Evolutionary conservation across 1,140 invertebrate species (phyloP), one percentile per base, ranked within the genome.

Genomic region (Gryon sp.): DNA sequence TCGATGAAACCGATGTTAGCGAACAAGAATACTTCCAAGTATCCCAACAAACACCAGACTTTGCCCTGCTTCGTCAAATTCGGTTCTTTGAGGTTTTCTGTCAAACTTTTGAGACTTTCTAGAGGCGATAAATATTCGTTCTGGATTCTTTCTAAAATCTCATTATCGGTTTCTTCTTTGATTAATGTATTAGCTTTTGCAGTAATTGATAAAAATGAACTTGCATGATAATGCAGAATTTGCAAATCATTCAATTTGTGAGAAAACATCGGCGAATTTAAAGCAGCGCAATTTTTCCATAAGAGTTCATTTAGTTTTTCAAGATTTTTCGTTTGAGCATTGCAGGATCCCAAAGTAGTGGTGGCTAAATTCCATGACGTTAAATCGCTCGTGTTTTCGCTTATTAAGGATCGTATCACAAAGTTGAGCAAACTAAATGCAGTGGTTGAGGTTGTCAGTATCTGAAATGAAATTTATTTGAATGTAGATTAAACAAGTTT

Each of bases 1-100:
- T 96, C 95, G 11, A 96, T 92, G 20, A 80, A 68, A 9, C 87
- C 89, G 1, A 91, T 66, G 40, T 86, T 85, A 0, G 84, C 68
- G 48, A 90, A 90, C 0, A 91, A 48, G 34, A 84, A 79, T 3
- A 89, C 36, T 43, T 90, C 81, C 22, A 90, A 32, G 57, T 85
- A 84, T 8, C 89, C 89, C 2, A 90, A 40, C 2, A 84, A 63
- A 22, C 84, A 57, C 90, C 90, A 90, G 0, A 78, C 59, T 69
- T 68, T 65, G 2, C 86, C 86, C 38, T 82, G 78, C 30, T 59
- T 57, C 12, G 48, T 15, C n/a, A 34, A 4, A 52, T 80, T 30
- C 16, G 48, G 14, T 18, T 73, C 24, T 19, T 34, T 43, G 4
- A 50, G 80, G 55, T 70, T 80, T 82, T 62, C 82, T 2, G 59